Evolutionary conservation across 2,113 vertebrate species (phyloP).

Genomic region (Sebastes fasciatus): DNA sequence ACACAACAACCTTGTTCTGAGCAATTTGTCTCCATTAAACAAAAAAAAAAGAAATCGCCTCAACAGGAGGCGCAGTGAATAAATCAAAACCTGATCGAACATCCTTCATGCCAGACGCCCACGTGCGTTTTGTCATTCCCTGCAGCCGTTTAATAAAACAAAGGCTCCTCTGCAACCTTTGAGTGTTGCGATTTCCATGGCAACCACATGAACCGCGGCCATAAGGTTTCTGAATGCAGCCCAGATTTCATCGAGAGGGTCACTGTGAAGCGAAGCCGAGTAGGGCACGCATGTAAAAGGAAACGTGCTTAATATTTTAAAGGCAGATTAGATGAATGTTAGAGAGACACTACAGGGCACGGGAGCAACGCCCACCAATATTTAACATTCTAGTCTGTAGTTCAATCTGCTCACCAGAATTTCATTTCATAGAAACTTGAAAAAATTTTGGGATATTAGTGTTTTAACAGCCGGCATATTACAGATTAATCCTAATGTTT

Average conservation of each 20-base stretch:
- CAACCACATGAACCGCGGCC: conserved; percentile 69
- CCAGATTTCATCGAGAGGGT: conserved; percentile 53
- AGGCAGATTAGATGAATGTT: conserved; percentile 25
- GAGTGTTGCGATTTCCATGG: conserved; percentile 78
- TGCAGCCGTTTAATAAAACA: conserved; percentile 74
- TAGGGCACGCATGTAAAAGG: conserved; percentile 15
- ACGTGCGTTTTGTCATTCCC: conserved; percentile 61
- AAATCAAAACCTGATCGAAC: conserved; percentile 59
- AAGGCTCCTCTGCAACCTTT: conserved; percentile 67
- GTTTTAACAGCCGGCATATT: neutral
- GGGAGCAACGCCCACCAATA: neutral
- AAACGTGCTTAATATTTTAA: conserved; percentile 25
- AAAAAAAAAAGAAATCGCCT: conserved; percentile 28
- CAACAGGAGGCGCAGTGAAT: conserved; percentile 25
- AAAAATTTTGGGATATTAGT: neutral
- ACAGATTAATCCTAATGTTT: neutral
- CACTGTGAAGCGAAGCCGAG: conserved; percentile 30
- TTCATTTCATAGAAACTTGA: neutral
- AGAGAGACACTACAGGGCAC: neutral
- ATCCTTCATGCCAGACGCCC: conserved; percentile 60
- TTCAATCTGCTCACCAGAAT: neutral
- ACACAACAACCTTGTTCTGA: conserved; percentile 38
- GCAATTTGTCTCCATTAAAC: conserved; percentile 52
- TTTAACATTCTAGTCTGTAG: neutral
- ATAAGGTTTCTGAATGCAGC: conserved; percentile 52